Evolutionary conservation across 37 sponge, comb jelly and placozoan species (phyloP), one percentile per base, ranked within the genome.

Genomic region (Mnemiopsis leidyi): DNA sequence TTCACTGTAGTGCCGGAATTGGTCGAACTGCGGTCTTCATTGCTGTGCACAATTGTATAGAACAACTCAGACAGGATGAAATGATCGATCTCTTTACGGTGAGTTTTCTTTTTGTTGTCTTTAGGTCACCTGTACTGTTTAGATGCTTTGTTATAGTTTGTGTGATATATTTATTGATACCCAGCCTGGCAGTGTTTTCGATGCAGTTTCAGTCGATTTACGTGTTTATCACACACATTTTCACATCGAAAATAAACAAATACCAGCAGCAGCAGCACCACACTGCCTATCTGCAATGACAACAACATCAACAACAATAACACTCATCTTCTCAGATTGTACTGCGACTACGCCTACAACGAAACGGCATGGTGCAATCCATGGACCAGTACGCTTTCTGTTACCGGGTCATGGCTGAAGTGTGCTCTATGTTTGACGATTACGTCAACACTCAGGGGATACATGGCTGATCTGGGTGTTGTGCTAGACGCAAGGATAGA

Each of bases 321-420:
- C n/a, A n/a, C n/a, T n/a, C n/a, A n/a, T 29, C 90, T 23, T 39
- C 23, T 26, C 90, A 85, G 90, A 85, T 85, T 39, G 90, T 85
- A 0, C 90, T 85, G 3, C 40, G 61, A 20, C 90, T 85, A 29
- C 32, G 90, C 3, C 26, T 40, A 39, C 90, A 85, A 33, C 39
- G 90, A 1, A 85, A 85, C 28, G 90, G 90, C 0, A 85, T 85
- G 90, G 39, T 85, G 0, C 40, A 23, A 29, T 85, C 61, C 24
- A n/a, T 85, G 61, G 90, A 85, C 24, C 90, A 85, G 48, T 85
- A 85, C 26, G 90, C 90, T 3, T 85, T 85, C 90, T 85, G 90
- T 85, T 40, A 85, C 61, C 90, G 90, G 9, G 90, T 85, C 35
- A 85, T 85, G 90, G 40, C 90, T 39, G 90, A 85, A 26, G 90